Evolutionary conservation across 2,797 vertebrate species (phyloP).

Genomic region (Paedocypris micromegethes): DNA sequence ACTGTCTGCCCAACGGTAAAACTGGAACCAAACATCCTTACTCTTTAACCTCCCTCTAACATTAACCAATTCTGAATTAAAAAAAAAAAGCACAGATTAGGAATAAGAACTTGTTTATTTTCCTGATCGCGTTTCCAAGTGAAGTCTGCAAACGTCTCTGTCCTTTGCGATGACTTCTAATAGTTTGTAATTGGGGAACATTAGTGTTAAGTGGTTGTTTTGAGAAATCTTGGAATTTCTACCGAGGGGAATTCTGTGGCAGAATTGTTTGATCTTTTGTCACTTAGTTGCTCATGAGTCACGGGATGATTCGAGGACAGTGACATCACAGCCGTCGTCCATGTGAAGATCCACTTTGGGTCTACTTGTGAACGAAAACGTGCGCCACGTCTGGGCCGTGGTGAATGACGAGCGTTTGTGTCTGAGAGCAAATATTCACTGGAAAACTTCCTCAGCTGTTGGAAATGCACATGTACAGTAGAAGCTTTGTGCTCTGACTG

Average conservation of each 20-base stretch:
- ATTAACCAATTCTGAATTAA: too few species aligned
- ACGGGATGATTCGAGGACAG: slow-evolving; percentile 9
- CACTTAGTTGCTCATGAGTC: slow-evolving; percentile 12
- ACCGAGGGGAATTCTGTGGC: slow-evolving; percentile 7
- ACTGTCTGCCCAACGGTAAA: slow-evolving; percentile 86
- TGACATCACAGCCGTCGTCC: slow-evolving; percentile 24
- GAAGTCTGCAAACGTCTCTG: neutral
- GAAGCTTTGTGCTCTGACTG: slow-evolving; percentile 40
- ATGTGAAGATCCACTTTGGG: slow-evolving; percentile 13
- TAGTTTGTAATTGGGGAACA: slow-evolving; percentile 18
- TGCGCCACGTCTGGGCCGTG: slow-evolving; percentile 11
- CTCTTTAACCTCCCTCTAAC: too few species aligned
- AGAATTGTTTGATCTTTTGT: slow-evolving; percentile 18
- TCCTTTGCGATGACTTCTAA: slow-evolving; percentile 19
- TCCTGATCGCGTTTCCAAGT: neutral
- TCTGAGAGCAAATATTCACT: slow-evolving; percentile 22
- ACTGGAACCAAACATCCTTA: neutral
- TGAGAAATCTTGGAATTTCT: too few species aligned
- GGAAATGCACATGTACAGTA: slow-evolving; percentile 34
- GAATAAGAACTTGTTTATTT: slow-evolving; percentile 12
- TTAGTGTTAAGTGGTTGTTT: slow-evolving; percentile 9
- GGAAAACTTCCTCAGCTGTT: slow-evolving; percentile 41
- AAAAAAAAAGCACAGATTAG: too few species aligned
- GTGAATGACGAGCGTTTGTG: slow-evolving; percentile 31
- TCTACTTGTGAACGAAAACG: slow-evolving; percentile 31